phyloP scores from a whole-genome alignment of 2,888 invertebrate species.

The Oasisia sp. region DNA sequence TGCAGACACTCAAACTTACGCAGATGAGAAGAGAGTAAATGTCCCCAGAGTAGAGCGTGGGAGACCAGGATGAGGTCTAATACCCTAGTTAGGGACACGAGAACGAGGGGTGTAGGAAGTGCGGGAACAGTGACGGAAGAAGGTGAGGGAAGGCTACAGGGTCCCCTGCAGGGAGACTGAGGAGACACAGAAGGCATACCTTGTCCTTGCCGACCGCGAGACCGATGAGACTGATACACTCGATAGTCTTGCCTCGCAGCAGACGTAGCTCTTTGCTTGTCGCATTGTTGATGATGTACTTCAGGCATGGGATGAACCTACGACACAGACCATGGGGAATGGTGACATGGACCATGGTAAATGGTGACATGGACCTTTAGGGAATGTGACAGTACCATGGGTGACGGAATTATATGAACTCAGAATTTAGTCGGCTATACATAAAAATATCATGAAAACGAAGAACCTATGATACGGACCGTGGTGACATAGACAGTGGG shows the following conservation, averaged over 20 bases:
- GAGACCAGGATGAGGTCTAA: neutral
- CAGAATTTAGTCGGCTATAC: too few relatives aligned
- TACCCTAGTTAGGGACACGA: too few relatives aligned
- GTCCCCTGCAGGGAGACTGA: too few relatives aligned
- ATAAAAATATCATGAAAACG: too few relatives aligned
- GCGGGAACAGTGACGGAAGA: too few relatives aligned
- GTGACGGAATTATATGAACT: neutral
- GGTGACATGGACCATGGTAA: neutral
- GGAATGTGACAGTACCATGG: neutral
- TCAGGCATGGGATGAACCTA: slow-evolving; percentile 88
- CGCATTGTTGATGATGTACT: slow-evolving; percentile 96
- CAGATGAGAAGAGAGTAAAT: neutral
- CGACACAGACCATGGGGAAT: neutral
- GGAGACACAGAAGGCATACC: slow-evolving; percentile 43
- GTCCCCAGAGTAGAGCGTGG: neutral
- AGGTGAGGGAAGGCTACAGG: too few relatives aligned
- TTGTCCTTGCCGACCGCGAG: slow-evolving; percentile 70
- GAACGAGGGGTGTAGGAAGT: too few relatives aligned
- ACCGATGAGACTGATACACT: slow-evolving; percentile 98
- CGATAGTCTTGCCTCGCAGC: slow-evolving; percentile 96
- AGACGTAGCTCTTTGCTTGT: slow-evolving; percentile 81
- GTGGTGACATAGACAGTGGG: neutral
- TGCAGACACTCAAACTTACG: too few relatives aligned
- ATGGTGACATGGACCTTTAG: neutral
- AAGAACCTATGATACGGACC: too few relatives aligned